Base-by-base conservation (phyloP, 2,888 invertebrate genomes). In the Acanthosepion lycidas region DNA sequence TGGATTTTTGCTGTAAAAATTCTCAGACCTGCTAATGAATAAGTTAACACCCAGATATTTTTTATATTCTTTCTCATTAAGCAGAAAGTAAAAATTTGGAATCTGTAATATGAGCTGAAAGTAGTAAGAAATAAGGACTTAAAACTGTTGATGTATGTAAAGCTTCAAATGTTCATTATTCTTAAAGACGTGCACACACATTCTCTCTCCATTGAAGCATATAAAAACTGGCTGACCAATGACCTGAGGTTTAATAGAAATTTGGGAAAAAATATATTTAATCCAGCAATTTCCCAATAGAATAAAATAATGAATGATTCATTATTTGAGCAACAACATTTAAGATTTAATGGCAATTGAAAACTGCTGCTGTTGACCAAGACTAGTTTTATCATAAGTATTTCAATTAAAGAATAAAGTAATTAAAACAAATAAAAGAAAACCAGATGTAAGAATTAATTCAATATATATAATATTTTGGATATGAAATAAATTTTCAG, bases 11-110 rank as follows among this genome's bases (percentile, higher is more conserved):
- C 6, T n/a, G 9, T 2, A n/a, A 78, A 78, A 78, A 78, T 78
- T 78, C 78, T 78, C 78, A 78, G 78, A 78, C n/a, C 78, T 9
- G 78, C n/a, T n/a, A 78, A 78, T 78, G 78, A 78, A 78, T 78
- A 78, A 78, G 78, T 78, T 78, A 78, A 78, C 78, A 78, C 78
- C 78, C 78, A 78, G n/a, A 78, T n/a, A 78, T 78, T n/a, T 78
- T 78, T n/a, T n/a, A 78, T 78, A 78, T 78, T n/a, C 78, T 78
- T 78, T 78, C 78, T 78, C 78, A 78, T 78, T 78, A 78, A 78
- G 78, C n/a, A 78, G 12, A 78, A 78, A 78, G 28, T 78, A 9
- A n/a, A n/a, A n/a, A 78, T n/a, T n/a, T 15, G 6, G n/a, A n/a
- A n/a, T n/a, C n/a, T n/a, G 78, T 78, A 78, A 78, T 78, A 78